Percentiles rank a stretch among this genome's conserved stretches.
These are phyloP conservation scores for Hylaeus anthracinus DNA, from an alignment of 1,140 invertebrate genomes.

Conservation along the genomic window DNA sequence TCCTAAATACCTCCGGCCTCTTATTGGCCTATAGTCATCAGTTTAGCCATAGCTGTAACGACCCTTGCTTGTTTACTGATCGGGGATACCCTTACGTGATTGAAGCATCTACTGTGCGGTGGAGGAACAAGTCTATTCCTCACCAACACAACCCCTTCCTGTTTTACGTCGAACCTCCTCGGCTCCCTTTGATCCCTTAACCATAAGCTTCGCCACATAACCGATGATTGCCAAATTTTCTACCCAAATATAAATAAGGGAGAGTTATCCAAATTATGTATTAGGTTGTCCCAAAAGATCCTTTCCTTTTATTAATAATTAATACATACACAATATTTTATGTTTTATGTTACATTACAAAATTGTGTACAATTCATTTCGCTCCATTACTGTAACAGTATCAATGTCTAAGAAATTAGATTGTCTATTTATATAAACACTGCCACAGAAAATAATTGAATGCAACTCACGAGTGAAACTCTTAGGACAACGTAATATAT, in stretches of 20 bases:
- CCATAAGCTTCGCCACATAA: background rate
- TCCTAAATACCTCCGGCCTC: slow-evolving; percentile 72
- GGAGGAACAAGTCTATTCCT: slow-evolving; percentile 37
- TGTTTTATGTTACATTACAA: too few species aligned
- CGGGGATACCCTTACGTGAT: slow-evolving; percentile 67
- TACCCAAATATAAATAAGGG: slow-evolving; percentile 32
- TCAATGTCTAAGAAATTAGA: too few species aligned
- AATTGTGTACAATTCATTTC: too few species aligned
- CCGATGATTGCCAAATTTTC: background rate
- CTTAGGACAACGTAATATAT: too few species aligned
- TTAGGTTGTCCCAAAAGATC: too few species aligned
- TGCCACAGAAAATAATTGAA: too few species aligned
- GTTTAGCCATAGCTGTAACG: slow-evolving; percentile 76
- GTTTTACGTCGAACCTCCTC: slow-evolving; percentile 52
- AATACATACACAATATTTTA: too few species aligned
- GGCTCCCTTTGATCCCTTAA: background rate
- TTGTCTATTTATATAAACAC: too few species aligned
- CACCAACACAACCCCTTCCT: slow-evolving; percentile 39
- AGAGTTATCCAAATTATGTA: background rate
- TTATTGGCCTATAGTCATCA: slow-evolving; percentile 67
- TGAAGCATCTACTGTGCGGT: slow-evolving; percentile 54
- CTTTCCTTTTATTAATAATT: too few species aligned
- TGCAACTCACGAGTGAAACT: too few species aligned
- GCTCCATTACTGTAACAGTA: too few species aligned
- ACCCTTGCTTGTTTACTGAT: slow-evolving; percentile 76